These are phyloP conservation scores for Coendou prehensilis DNA, from an alignment of 2,797 vertebrate species.

Conservation along the genomic window DNA sequence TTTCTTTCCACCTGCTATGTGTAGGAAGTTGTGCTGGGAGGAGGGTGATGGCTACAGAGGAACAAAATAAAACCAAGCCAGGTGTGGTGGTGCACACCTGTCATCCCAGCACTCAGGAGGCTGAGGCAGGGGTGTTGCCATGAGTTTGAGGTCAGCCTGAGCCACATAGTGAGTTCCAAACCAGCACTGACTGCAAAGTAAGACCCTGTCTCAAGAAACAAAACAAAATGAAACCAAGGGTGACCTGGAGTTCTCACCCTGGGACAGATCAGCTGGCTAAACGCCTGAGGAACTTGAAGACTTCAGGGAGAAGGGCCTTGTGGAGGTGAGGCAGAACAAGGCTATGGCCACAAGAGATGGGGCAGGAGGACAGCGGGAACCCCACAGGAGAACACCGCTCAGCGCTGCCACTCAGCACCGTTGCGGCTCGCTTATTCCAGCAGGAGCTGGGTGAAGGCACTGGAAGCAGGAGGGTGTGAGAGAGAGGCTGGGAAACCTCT, in stretches of 20 bases:
- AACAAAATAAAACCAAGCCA: neutral
- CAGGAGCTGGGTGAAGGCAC: conserved; percentile 24
- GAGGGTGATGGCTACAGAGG: neutral
- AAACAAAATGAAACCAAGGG: neutral
- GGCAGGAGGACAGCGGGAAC: neutral
- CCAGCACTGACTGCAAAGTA: neutral
- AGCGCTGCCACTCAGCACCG: neutral
- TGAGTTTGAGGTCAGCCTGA: neutral
- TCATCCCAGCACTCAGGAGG: neutral
- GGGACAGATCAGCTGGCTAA: neutral
- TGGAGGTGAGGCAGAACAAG: neutral
- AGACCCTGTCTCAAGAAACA: neutral
- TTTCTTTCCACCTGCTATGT: neutral
- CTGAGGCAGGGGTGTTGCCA: neutral
- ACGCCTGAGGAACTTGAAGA: neutral
- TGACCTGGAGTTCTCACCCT: neutral
- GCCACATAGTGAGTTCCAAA: neutral
- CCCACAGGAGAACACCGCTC: conserved; percentile 19
- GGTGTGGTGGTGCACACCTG: neutral
- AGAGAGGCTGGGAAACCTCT: neutral
- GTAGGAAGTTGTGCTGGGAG: neutral
- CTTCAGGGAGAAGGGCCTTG: neutral
- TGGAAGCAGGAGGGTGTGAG: neutral
- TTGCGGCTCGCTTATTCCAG: neutral
- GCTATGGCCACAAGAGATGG: neutral